These are phyloP conservation scores for Callosobruchus maculatus DNA, from an alignment of 2,888 invertebrate genomes.

Conservation along the genomic window DNA sequence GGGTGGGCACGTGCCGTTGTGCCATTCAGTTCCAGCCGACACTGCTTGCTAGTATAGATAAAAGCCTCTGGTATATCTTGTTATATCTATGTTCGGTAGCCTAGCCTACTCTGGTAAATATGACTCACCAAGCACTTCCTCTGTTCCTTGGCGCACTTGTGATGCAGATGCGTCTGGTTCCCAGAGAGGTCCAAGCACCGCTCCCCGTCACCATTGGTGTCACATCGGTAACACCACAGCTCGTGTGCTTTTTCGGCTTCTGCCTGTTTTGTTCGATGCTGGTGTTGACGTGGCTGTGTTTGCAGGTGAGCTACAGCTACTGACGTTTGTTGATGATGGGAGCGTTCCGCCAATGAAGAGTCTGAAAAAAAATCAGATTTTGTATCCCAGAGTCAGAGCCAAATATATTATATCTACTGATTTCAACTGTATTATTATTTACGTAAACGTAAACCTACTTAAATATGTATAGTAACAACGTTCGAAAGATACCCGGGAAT, in stretches of 20 bases:
- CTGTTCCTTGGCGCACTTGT: constrained; percentile 73
- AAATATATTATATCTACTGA: no score
- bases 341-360: background rate
- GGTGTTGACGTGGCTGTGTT: constrained; percentile 10
- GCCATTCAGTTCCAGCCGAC: no score
- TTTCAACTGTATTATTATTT: no score
- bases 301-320: background rate
- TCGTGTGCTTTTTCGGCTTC: constrained; percentile 75
- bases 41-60: no score
- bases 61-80: no score
- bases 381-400: no score
- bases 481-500: no score
- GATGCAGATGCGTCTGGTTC: constrained; percentile 56
- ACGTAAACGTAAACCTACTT: no score
- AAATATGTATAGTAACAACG: no score
- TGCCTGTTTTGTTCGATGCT: constrained; percentile 69
- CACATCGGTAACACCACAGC: constrained; percentile 78
- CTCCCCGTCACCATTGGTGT: constrained; percentile 72
- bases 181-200: constrained; percentile 65
- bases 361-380: background rate
- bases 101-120: no score
- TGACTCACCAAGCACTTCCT: constrained; percentile 71
- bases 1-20: no score
- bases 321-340: background rate
- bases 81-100: no score